These are phyloP conservation scores for Saccopteryx bilineata DNA, from an alignment of 2,113 vertebrate species.

Conservation along the genomic window DNA sequence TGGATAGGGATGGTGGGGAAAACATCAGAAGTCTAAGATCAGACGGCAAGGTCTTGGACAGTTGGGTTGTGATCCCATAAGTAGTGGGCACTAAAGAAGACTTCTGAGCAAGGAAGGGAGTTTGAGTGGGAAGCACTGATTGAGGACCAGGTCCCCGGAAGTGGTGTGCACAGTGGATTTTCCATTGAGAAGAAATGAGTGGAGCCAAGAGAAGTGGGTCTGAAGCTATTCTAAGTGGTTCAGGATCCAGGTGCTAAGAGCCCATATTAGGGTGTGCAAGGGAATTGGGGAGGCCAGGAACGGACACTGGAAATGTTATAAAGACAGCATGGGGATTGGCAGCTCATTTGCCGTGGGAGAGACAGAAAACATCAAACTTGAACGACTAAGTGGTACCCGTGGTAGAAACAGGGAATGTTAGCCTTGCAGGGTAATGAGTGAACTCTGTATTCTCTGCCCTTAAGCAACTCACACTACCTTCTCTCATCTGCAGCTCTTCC, in stretches of 20 bases:
- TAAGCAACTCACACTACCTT: neutral
- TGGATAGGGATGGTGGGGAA: too few relatives aligned
- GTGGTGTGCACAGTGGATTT: neutral
- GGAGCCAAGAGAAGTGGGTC: neutral
- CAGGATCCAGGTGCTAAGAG: neutral
- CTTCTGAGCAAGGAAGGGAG: neutral
- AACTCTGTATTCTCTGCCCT: neutral
- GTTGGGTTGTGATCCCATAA: neutral
- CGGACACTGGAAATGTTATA: neutral
- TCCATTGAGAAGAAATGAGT: neutral
- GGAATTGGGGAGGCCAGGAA: neutral
- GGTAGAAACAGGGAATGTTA: neutral
- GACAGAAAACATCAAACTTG: neutral
- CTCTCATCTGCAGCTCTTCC: neutral
- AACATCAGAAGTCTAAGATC: neutral
- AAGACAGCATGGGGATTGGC: neutral
- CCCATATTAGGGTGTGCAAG: neutral
- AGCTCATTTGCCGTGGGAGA: neutral
- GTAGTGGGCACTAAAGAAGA: neutral
- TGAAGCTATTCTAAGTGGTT: neutral
- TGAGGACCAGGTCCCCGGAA: neutral
- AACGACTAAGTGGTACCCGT: neutral
- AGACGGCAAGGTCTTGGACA: neutral
- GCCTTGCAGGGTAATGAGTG: accelerated
- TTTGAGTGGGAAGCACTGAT: neutral